phyloP scores from a whole-genome alignment of 2,797 vertebrate species.

The Coracias cyanogaster region DNA sequence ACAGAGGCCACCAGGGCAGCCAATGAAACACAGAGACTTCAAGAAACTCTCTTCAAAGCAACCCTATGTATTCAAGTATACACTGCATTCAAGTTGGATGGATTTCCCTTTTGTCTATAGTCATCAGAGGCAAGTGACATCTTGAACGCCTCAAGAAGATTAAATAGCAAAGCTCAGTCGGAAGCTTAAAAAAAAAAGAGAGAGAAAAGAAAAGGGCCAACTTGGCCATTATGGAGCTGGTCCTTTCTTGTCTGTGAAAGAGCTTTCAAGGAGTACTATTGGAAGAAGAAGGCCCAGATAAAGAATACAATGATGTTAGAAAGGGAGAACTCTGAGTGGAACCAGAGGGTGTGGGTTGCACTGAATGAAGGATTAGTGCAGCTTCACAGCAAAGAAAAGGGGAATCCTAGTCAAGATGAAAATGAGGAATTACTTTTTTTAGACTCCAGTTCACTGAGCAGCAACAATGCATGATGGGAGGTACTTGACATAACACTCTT shows the following conservation, averaged over 20 bases:
- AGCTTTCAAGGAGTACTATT: conserved; percentile 86
- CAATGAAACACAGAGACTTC: conserved; percentile 84
- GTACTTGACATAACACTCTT: conserved; percentile 97
- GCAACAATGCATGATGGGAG: conserved; percentile 95
- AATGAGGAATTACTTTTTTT: conserved; percentile 94
- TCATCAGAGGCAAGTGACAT: conserved; percentile 97
- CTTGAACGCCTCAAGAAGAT: conserved; percentile 99
- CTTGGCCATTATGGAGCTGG: conserved; percentile 86
- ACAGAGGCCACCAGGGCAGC: conserved; percentile 88
- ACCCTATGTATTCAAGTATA: conserved; percentile 82
- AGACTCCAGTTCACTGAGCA: conserved; percentile 94
- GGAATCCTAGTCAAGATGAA: conserved; percentile 89
- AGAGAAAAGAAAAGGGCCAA: conserved; percentile 85
- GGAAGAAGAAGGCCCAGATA: conserved; percentile 85
- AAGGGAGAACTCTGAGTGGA: conserved; percentile 82
- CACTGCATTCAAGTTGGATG: conserved; percentile 81
- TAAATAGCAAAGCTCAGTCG: conserved; percentile 97
- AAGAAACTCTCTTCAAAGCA: conserved; percentile 86
- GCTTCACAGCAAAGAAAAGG: conserved; percentile 84
- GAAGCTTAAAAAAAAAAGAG: conserved; percentile 87
- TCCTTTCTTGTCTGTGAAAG: conserved; percentile 88
- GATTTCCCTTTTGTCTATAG: conserved; percentile 93
- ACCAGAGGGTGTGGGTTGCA: conserved; percentile 80
- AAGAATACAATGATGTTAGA: conserved; percentile 83
- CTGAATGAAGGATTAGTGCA: conserved; percentile 92